Evolutionary conservation across 1,140 invertebrate genomes (phyloP).

Genomic region (Bombus superbus): DNA sequence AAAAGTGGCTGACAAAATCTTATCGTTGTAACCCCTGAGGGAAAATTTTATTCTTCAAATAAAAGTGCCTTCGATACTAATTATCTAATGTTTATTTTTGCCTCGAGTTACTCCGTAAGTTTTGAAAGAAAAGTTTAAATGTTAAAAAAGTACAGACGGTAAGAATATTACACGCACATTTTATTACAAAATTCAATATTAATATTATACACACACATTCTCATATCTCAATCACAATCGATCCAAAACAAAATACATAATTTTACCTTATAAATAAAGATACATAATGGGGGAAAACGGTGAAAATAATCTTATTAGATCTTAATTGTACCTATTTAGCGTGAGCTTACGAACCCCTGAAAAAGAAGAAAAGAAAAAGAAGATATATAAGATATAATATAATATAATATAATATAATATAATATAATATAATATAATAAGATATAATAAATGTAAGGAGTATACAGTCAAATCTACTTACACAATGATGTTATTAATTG

Average conservation of each 20-base stretch:
- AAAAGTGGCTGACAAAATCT: slow-evolving; percentile 72
- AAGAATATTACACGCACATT: slow-evolving; percentile 53
- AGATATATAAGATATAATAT: neutral
- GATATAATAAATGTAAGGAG: neutral
- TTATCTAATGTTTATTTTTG: slow-evolving; percentile 10
- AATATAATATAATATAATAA: no score
- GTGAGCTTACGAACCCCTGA: slow-evolving; percentile 76
- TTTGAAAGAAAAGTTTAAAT: neutral
- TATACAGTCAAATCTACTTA: slow-evolving; percentile 79
- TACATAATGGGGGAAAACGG: slow-evolving; percentile 20
- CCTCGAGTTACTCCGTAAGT: neutral
- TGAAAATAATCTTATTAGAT: slow-evolving; percentile 45
- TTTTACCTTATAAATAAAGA: slow-evolving; percentile 73
- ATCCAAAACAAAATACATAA: slow-evolving; percentile 65
- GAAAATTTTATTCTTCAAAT: slow-evolving; percentile 76
- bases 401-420: no score
- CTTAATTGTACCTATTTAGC: slow-evolving; percentile 67
- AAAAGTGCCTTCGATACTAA: slow-evolving; percentile 77
- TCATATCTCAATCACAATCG: slow-evolving; percentile 62
- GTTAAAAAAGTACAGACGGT: neutral
- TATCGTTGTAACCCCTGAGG: slow-evolving; percentile 72
- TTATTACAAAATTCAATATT: slow-evolving; percentile 77
- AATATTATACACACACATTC: slow-evolving; percentile 68
- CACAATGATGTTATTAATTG: slow-evolving; percentile 99
- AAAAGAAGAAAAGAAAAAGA: slow-evolving; percentile 60